Evolutionary conservation across 2,797 vertebrate species (phyloP), one percentile per base, ranked within the genome.

Genomic region (Tenualosa thibaudeaui): DNA sequence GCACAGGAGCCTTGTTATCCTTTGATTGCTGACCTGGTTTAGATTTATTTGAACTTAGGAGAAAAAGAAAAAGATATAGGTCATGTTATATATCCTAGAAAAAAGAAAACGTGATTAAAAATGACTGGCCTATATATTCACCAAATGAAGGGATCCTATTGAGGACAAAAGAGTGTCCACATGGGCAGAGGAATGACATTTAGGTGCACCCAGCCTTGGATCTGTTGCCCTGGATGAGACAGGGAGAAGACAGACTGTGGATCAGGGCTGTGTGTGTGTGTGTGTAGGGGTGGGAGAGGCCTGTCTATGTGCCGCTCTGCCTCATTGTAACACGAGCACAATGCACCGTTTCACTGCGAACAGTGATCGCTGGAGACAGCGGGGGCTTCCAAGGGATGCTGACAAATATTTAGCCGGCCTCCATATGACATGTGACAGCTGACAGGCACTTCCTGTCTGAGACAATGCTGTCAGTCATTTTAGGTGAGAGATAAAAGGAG

Each of bases 371-470:
- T 82, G 62, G 26, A 83, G 87, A 84, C 86, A 90, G 81, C 54
- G 81, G 54, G 54, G 71, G 71, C 54, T 82, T 83, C 81, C 83
- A 86, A 85, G 6, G 51, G 51, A 78, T 60, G 83, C 81, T 87
- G 88, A 90, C 88, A 90, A 90, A 90, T 88, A 90, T 88, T 89
- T 86, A 85, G 81, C 84, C 84, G 81, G 87, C 71, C 81, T 68
- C 62, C 86, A 87, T 87, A 89, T 89, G 82, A 51, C 81, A 86
- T 88, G 10, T 82, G 87, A 88, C 88, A 89, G 83, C 65, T 87
- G 86, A 88, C 88, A 86, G 86, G 82, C 87, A 85, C 49, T 85
- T 85, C 60, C 84, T 87, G 83, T 85, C 83, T 24, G 17, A 82
- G 85, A 88, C 86, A 86, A 84, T 86, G 81, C 82, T 89, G 90